These are phyloP conservation scores for Tryphoninae sp. DNA, from an alignment of 2,888 invertebrate species.

Conservation along the genomic window DNA sequence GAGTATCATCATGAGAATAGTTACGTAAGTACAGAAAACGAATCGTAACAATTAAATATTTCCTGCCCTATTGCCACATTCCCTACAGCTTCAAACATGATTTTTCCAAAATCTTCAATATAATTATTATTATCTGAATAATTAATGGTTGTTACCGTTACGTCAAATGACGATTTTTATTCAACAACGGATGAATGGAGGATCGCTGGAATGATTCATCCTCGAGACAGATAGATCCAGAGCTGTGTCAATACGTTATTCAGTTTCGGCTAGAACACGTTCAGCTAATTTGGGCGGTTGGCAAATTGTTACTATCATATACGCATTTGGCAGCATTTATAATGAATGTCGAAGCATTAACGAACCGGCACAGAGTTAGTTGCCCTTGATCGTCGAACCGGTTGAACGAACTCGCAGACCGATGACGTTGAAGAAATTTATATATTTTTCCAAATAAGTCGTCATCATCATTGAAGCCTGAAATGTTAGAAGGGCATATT, in stretches of 20 bases:
- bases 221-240: slow-evolving; percentile 93
- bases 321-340: slow-evolving; percentile 91
- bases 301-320: slow-evolving; percentile 84
- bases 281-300: slow-evolving; percentile 63
- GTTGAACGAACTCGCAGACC: slow-evolving; percentile 72
- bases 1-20: neutral
- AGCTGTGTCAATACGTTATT: slow-evolving; percentile 87
- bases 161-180: slow-evolving; percentile 5
- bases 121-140: slow-evolving; percentile 7
- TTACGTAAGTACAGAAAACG: slow-evolving; percentile 38
- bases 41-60: slow-evolving; percentile 93
- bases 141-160: slow-evolving; percentile 1
- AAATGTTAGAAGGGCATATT: slow-evolving; percentile 61
- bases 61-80: slow-evolving; percentile 87
- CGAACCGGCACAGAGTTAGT: slow-evolving; percentile 84
- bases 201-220: slow-evolving; percentile 96
- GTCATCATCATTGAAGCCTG: slow-evolving; percentile 87
- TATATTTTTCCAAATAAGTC: slow-evolving; percentile 85
- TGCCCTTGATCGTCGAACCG: slow-evolving; percentile 63
- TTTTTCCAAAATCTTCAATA: slow-evolving; percentile 87
- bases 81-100: slow-evolving; percentile 87
- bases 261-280: slow-evolving; percentile 71
- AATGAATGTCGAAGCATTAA: slow-evolving; percentile 89
- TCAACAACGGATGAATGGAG: slow-evolving; percentile 75
- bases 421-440: slow-evolving; percentile 85